Base-by-base conservation (phyloP, 2,113 vertebrate genomes). In the Triplophysa rosa region DNA sequence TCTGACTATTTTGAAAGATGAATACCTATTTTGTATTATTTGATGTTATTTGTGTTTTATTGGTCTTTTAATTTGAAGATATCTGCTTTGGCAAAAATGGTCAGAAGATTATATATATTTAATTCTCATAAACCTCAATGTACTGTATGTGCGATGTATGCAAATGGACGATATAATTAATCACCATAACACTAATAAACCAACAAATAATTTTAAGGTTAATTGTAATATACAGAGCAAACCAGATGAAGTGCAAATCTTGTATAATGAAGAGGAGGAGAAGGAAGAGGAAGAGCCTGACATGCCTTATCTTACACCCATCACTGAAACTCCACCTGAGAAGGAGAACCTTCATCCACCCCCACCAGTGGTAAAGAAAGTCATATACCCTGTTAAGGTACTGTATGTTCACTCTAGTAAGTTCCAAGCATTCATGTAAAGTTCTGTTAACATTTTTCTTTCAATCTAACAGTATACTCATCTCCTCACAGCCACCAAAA, bases 181-280 rank as follows among this genome's bases (percentile, higher is more conserved):
- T 37, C 33, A 37, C 33, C 33, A 37, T 37, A 37, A 54, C 16
- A 52, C 4, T 17, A 16, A 52, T 52, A 21, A 58, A 21, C 16
- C n/a, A 58, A 58, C 8, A 21, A 8, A 21, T 21, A 13, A 33
- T 67, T n/a, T 47, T 56, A 49, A 2, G 24, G 16, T 29, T 59
- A 45, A 52, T 58, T 58, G 37, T 29, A 11, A 63, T 21, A 11
- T 26, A 49, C 65, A 81, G 84, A 70, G 29, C n/a, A 68, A 85
- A 12, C 21, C 21, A n/a, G 76, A 69, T 17, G 75, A 72, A n/a
- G 52, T 63, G 23, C 74, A 40, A 71, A 33, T 56, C 26, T 67
- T 70, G 58, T 12, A 14, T 26, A 66, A 52, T 21, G 71, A 82
- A 10, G 81, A 81, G 8, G 81, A 81, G 6, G 67, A 83, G 10